Conservation (phyloP, 2,113 vertebrate genomes). For the Paradisaea rubra region DNA sequence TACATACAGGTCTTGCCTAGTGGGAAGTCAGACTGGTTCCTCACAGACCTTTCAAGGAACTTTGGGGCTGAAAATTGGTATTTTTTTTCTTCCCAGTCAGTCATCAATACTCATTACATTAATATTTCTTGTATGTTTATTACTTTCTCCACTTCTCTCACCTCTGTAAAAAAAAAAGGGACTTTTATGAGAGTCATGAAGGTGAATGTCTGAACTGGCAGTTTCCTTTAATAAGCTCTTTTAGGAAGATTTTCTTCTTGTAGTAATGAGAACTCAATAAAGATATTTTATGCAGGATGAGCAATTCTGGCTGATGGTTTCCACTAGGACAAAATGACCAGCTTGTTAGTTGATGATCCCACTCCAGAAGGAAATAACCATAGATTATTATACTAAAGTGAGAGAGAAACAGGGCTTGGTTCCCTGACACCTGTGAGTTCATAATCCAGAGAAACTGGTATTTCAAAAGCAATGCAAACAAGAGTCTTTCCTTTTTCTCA, state of each 20-base stretch:
- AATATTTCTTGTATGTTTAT: not conserved
- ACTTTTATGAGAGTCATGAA: not conserved
- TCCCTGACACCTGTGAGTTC: not conserved
- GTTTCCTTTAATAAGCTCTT: not conserved
- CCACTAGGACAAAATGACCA: not conserved
- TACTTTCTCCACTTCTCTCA: not conserved
- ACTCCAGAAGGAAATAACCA: not conserved
- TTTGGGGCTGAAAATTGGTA: not conserved
- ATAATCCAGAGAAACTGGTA: not conserved
- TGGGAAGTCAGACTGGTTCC: not conserved
- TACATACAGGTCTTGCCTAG: not conserved
- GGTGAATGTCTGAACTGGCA: not conserved
- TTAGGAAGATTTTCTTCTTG: not conserved
- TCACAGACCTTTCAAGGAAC: not conserved
- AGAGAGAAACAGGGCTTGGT: not conserved
- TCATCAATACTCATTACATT: not conserved
- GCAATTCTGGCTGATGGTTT: not conserved
- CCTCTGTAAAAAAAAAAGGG: not conserved
- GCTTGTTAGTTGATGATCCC: not conserved
- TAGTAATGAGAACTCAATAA: not conserved
- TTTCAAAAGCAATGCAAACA: not conserved
- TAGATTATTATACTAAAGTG: not conserved
- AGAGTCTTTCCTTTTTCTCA: not conserved
- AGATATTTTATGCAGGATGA: not conserved
- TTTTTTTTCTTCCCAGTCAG: not conserved